Conservation (phyloP, 2,113 vertebrate species). For the Ptyas mucosa region DNA sequence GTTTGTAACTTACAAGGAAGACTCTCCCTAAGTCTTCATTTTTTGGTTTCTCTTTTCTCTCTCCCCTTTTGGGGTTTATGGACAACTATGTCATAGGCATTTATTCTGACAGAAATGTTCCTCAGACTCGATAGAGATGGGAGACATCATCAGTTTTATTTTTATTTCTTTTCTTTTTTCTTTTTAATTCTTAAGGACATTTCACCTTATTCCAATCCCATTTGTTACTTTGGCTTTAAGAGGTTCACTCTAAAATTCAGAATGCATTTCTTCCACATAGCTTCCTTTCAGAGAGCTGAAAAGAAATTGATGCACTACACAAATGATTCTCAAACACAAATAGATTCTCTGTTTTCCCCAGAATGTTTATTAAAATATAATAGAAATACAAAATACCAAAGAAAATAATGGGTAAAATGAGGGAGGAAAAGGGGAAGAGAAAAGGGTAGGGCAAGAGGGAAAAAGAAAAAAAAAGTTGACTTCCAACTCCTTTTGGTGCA, state of each 20-base stretch:
- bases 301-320: neutral
- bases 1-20: too few species aligned
- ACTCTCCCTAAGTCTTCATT: neutral
- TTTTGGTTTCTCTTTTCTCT: neutral
- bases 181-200: neutral
- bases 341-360: neutral
- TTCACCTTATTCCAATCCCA: neutral
- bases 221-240: neutral
- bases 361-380: neutral
- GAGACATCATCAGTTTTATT: neutral
- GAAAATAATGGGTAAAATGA: neutral
- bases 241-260: neutral
- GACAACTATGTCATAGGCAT: neutral
- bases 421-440: neutral
- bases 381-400: too few species aligned
- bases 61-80: too few species aligned
- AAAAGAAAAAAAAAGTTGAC: neutral
- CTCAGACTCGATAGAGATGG: neutral
- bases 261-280: neutral
- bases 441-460: neutral
- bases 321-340: neutral
- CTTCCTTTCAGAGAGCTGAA: neutral
- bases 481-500: neutral
- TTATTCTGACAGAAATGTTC: neutral
- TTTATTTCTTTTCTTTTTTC: neutral